Evolutionary conservation across 1,140 invertebrate species (phyloP).

Genomic region (Drosophila persimilis): DNA sequence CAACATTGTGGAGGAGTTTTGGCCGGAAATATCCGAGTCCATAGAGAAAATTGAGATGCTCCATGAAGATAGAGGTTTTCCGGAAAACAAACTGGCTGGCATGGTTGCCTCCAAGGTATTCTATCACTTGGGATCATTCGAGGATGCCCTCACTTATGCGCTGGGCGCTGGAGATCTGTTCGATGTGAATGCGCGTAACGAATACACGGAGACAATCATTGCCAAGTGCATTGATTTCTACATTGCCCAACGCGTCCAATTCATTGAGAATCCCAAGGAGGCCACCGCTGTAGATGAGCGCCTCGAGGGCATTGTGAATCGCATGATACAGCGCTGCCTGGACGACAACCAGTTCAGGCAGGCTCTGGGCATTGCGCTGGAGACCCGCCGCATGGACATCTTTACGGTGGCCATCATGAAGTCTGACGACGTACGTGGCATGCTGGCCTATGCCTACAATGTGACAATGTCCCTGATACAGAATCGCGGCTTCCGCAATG

Average conservation of each 20-base stretch:
- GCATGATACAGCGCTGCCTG: conserved; percentile 98
- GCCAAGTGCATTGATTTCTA: conserved; percentile 98
- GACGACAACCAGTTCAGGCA: conserved; percentile 97
- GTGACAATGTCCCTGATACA: conserved; percentile 98
- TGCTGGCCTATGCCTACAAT: conserved; percentile 97
- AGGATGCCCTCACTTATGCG: conserved; percentile 97
- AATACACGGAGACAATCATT: conserved; percentile 98
- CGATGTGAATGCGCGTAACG: conserved; percentile 95
- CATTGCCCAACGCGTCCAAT: conserved; percentile 91
- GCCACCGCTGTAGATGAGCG: conserved; percentile 92
- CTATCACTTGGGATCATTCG: conserved; percentile 98
- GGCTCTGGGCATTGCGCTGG: conserved; percentile 95
- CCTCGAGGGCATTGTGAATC: conserved; percentile 96
- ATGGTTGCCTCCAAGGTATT: conserved; percentile 99
- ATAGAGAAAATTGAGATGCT: conserved; percentile 99
- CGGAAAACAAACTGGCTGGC: conserved; percentile 95
- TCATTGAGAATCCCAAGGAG: conserved; percentile 86
- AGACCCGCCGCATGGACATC: conserved; percentile 98
- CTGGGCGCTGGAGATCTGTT: conserved; percentile 96
- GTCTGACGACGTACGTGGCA: conserved; percentile 94
- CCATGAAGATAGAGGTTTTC: conserved; percentile 95
- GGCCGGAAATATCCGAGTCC: conserved; percentile 99
- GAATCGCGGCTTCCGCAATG: conserved; percentile 95
- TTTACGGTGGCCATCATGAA: conserved; percentile 94
- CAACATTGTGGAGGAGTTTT: conserved; percentile 98